Base-by-base conservation (phyloP, 2,797 vertebrate species). In the Pseudomugil tenellus region DNA sequence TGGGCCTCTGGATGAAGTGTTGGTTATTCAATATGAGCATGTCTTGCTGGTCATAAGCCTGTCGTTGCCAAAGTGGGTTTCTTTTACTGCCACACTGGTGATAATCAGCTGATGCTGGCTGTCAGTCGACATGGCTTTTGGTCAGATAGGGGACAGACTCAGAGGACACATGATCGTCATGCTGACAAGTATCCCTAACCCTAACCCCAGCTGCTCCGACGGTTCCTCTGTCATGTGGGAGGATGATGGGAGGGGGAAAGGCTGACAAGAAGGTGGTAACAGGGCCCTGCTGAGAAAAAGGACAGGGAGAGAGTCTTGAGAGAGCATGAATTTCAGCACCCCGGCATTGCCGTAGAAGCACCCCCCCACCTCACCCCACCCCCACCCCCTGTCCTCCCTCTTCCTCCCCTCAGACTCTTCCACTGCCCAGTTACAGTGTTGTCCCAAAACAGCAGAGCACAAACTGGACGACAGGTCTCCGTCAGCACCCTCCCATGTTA, bases 61-160 rank as follows among this genome's bases (percentile, higher is more conserved):
- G 90, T 90, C 86, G 76, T 77, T 90, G 90, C 89, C 84, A 90
- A 90, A 85, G 82, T 72, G 73, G 89, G 85, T 76, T 92, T 88
- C 86, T 92, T 91, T 93, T 93, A 92, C 91, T 85, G 87, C 87
- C 87, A 72, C 84, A 71, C 67, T 80, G 84, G 91, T 80, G 92
- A 93, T 92, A 93, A 93, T 93, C 91, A 90, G 90, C 89, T 91
- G 91, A 92, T 92, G 87, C 88, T 90, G 88, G 90, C 92, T 87
- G 88, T 91, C 84, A 89, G 83, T 81, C 43, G 81, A 69, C 70
- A 53, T 85, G 84, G 84, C 86, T 67, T 25, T 52, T 72, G 84
- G 83, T 86, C 70, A 76, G 80, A 81, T 70, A 67, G 81, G 80
- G 84, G 84, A 78, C 90, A 84, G 90, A 78, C 83, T 89, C 81